Base-by-base conservation (phyloP, 1,140 invertebrate species). In the Neoseiulus cucumeris region DNA sequence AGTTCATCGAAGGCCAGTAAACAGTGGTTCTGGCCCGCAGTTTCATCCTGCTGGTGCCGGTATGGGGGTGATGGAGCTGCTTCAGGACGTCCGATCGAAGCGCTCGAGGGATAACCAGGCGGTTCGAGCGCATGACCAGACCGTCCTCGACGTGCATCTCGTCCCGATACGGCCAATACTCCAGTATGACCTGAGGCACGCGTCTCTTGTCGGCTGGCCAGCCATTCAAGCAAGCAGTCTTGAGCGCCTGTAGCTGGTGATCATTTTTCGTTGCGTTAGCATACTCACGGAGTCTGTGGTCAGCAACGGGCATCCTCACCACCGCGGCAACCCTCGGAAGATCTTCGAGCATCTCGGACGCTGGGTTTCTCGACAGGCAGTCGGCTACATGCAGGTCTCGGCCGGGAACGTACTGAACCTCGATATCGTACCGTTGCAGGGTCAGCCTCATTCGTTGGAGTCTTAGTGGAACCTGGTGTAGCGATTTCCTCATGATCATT, bases 391-490 rank as follows among this genome's bases (percentile, higher is more conserved):
- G 73, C 73, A 71, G 79, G 76, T 59, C 75, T 72, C 71, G 70
- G 1, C 68, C 69, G 45, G 73, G 66, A n/a, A 71, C 67, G 66
- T 76, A 80, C 25, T 64, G 39, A 5, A 79, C 67, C 29, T 71
- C 67, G 30, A 79, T 72, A 68, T 77, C 72, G 72, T 76, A 79
- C 67, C 70, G 33, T 51, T 75, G 73, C 20, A 79, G 59, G 47
- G 70, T 68, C 2, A 80, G 65, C 12, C 76, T 42, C 73, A 78
- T 76, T 17, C 74, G 64, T 70, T 79, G 73, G 42, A 80, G 68
- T 65, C 77, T 65, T 7, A 71, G 68, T 2, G 75, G 73, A 20
- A 73, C 72, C 22, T 72, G 69, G 33, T 71, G 41, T 30, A 78
- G 68, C 17, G 72, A 71, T 67, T 76, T 78, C 66, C 70, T 72